These are phyloP conservation scores for Hippasteria phrygiana DNA, from an alignment of 53 echinoderm and acorn worm species.

Conservation along the genomic window DNA sequence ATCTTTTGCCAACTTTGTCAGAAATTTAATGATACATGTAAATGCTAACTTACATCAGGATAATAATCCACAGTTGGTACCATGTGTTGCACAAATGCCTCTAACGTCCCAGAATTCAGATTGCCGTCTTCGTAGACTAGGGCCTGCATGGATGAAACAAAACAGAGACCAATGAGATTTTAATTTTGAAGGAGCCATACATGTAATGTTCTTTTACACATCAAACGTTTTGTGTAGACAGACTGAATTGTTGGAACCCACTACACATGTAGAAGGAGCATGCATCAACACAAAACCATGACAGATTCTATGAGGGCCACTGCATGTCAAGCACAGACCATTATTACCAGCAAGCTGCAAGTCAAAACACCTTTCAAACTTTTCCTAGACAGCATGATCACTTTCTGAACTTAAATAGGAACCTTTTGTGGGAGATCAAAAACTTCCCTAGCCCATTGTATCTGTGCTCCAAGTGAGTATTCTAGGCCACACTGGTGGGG, in stretches of 20 bases:
- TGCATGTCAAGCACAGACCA: too few relatives aligned
- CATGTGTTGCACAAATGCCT: conserved; percentile 95
- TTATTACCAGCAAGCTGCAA: too few relatives aligned
- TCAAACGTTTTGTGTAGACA: not conserved
- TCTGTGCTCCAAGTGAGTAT: too few relatives aligned
- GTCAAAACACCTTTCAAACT: too few relatives aligned
- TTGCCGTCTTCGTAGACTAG: conserved; percentile 97
- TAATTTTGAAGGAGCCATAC: not conserved
- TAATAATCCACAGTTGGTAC: conserved; percentile 95
- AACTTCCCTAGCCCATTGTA: too few relatives aligned
- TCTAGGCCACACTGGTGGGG: too few relatives aligned
- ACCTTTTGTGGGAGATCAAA: too few relatives aligned
- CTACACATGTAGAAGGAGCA: too few relatives aligned
- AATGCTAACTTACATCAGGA: conserved; percentile 89
- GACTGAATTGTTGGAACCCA: not conserved
- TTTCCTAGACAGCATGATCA: too few relatives aligned
- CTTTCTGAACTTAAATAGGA: too few relatives aligned
- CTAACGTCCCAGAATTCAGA: conserved; percentile 90
- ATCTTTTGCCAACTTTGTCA: not conserved
- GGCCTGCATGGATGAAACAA: conserved; percentile 73
- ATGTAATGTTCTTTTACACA: not conserved
- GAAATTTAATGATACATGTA: not conserved
- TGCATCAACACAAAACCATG: too few relatives aligned
- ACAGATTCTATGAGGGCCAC: too few relatives aligned
- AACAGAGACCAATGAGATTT: not conserved